Evolutionary conservation across 1,140 invertebrate species (phyloP), one percentile per base, ranked within the genome.

Genomic region (Drosophila ambigua): DNA sequence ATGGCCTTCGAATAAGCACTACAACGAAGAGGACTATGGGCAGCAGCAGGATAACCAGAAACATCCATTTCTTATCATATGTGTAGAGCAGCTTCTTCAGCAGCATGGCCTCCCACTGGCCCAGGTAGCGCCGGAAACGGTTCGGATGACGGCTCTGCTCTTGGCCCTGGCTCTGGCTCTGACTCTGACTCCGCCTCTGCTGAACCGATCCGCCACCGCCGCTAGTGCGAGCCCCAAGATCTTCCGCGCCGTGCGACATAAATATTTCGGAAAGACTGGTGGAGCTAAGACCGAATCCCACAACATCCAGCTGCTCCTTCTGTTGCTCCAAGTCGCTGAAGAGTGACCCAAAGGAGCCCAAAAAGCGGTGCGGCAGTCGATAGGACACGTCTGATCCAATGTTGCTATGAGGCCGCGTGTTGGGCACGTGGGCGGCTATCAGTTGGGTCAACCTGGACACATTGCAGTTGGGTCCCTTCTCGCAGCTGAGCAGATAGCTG

Each of bases 251-350:
- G 13, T 39, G 13, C 2, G 23, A 39, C n/a, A 43, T 24, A 69
- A 93, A 94, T 16, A 97, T 96, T 90, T 98, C 97, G 91, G 98
- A 97, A 31, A 98, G 91, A 1, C 97, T 97, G 6, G 97, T 97
- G 96, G 98, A 97, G 11, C 96, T 97, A 1, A 98, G 95, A 0
- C 97, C 97, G 91, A 97, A 98, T 84, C 95, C 97, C 61, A 69
- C 16, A 2, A 52, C 5, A 52, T 75, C 20, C 4, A 63, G 28
- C 15, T 5, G 11, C 4, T 23, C 41, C 23, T 41, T 23, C 11
- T 28, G 15, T 5, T 15, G 1, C 16, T 72, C 69, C 8, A 80
- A 15, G 4, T 66, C 45, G 0, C 24, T 44, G 7, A 68, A 69
- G 13, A 83, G 5, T 11, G 16, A 55, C 13, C 28, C 20, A 24